A percentile compares a stretch with the other conserved stretches of the same genome.
These are phyloP conservation scores for Actinopyga echinites DNA, from an alignment of 53 echinoderm and acorn worm species.

Conservation along the genomic window DNA sequence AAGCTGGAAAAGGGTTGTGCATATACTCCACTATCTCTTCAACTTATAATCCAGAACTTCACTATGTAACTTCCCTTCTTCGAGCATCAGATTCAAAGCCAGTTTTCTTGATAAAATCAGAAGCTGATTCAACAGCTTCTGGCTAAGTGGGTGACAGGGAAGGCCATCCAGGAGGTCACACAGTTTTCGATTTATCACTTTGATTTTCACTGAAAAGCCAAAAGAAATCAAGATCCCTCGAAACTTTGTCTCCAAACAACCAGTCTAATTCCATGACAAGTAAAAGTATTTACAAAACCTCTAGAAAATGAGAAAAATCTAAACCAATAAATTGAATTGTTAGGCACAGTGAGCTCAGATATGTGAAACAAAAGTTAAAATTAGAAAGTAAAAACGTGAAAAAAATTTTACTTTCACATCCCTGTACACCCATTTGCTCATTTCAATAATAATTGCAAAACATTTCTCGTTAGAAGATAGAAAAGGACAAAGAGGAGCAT, in stretches of 20 bases:
- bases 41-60: background rate
- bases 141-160: background rate
- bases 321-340: too few relatives aligned
- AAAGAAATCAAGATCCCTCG: background rate
- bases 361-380: too few relatives aligned
- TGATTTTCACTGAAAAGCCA: background rate
- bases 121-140: background rate
- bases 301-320: too few relatives aligned
- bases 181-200: background rate
- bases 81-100: background rate
- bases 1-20: too few relatives aligned
- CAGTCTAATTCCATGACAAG: background rate
- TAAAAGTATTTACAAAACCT: background rate
- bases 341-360: too few relatives aligned
- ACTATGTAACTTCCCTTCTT: background rate
- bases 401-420: too few relatives aligned
- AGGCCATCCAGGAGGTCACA: background rate
- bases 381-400: too few relatives aligned
- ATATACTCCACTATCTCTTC: background rate
- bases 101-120: constrained; percentile 12
- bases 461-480: too few relatives aligned
- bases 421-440: too few relatives aligned
- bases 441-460: too few relatives aligned
- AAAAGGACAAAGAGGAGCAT: too few relatives aligned
- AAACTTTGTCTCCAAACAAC: background rate